These are phyloP conservation scores for Brachionus angularis DNA, from an alignment of 1,140 invertebrate species.

Conservation along the genomic window DNA sequence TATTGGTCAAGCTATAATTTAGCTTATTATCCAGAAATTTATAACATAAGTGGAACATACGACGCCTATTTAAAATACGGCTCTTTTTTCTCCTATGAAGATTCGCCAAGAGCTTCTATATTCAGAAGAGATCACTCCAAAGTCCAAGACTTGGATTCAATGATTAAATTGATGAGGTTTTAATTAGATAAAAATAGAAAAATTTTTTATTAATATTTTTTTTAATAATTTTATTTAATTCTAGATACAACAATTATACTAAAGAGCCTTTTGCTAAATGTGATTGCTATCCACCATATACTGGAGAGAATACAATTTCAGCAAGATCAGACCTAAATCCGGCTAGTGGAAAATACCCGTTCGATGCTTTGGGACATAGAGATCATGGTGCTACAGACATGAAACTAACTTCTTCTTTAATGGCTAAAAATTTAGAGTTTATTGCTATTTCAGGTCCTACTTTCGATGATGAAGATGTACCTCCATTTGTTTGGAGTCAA, in stretches of 20 bases:
- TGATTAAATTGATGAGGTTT: conserved; percentile 66
- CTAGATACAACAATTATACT: conserved; percentile 68
- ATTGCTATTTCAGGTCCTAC: conserved; percentile 64
- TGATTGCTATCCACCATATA: conserved; percentile 69
- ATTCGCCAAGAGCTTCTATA: conserved; percentile 66
- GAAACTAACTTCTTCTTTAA: conserved; percentile 61
- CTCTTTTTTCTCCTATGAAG: conserved; percentile 68
- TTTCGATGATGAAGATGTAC: conserved; percentile 59
- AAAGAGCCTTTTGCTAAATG: conserved; percentile 68
- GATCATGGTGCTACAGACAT: conserved; percentile 66
- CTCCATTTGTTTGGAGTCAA: conserved; percentile 71
- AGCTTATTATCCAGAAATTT: conserved; percentile 66
- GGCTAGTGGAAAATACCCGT: conserved; percentile 66
- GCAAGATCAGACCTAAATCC: conserved; percentile 69
- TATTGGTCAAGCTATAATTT: conserved; percentile 77
- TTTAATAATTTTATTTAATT: conserved; percentile 26
- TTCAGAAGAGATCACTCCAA: conserved; percentile 64
- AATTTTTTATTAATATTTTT: not conserved
- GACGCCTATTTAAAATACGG: conserved; percentile 61
- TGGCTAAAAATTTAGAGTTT: conserved; percentile 60
- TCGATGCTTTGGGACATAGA: conserved; percentile 65
- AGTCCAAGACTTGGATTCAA: conserved; percentile 61
- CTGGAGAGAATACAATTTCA: conserved; percentile 69
- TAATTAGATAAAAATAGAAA: no score
- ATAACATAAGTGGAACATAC: conserved; percentile 59